Evolutionary conservation across 2,888 invertebrate species (phyloP).

Genomic region (Agrilus mali): DNA sequence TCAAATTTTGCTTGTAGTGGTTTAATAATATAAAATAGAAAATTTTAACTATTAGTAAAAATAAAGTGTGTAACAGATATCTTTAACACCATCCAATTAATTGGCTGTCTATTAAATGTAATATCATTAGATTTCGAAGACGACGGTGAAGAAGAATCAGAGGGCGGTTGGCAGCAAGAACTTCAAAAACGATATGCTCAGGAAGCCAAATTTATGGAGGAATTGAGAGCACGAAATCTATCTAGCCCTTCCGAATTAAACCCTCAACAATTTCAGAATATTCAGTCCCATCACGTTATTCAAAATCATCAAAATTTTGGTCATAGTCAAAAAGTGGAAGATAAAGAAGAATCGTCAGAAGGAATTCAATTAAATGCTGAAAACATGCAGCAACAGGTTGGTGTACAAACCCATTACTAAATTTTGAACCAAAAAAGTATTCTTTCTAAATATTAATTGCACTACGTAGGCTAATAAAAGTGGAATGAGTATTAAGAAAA

Average conservation of each 20-base stretch:
- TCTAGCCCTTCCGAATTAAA: constrained; percentile 28
- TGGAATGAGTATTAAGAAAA: too few relatives aligned
- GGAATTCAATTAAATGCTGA: too few relatives aligned
- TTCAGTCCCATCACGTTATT: too few relatives aligned
- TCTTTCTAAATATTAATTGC: too few relatives aligned
- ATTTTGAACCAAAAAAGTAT: too few relatives aligned
- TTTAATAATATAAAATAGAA: neutral
- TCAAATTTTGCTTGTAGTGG: neutral
- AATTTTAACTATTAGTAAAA: too few relatives aligned
- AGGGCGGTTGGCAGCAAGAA: constrained; percentile 45
- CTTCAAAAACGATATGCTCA: constrained; percentile 44
- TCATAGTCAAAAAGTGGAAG: too few relatives aligned
- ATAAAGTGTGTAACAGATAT: neutral
- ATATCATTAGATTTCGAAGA: constrained; percentile 51
- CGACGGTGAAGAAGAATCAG: constrained; percentile 49
- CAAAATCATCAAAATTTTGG: too few relatives aligned
- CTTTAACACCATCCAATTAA: constrained; percentile 8
- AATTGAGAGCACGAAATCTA: constrained; percentile 39
- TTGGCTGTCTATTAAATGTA: constrained; percentile 4
- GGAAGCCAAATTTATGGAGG: constrained; percentile 44
- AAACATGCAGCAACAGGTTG: too few relatives aligned
- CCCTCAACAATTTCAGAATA: constrained; percentile 21
- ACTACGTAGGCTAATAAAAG: too few relatives aligned
- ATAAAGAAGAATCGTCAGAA: too few relatives aligned
- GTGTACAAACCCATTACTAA: too few relatives aligned